A percentile compares a stretch with the other conserved stretches of the same genome.
These are phyloP conservation scores for Tamandua tetradactyla DNA, from an alignment of 2,797 vertebrate genomes.

Conservation along the genomic window DNA sequence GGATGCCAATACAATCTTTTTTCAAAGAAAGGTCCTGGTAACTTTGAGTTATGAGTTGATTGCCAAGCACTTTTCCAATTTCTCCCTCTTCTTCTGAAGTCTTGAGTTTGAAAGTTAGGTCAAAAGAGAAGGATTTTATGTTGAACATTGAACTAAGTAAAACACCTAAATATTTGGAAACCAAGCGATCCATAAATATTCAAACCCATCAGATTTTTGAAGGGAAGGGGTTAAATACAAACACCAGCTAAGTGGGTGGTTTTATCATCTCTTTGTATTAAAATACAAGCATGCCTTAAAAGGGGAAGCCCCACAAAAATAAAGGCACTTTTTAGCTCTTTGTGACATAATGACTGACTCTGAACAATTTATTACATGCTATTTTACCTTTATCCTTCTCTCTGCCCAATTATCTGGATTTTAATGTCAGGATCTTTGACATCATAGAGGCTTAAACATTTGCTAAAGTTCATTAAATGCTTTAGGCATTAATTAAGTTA, in stretches of 20 bases:
- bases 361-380: neutral
- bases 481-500: neutral
- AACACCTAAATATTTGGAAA: neutral
- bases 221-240: neutral
- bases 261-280: neutral
- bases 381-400: neutral
- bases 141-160: neutral
- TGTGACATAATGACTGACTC: neutral
- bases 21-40: neutral
- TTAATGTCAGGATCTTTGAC: neutral
- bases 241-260: neutral
- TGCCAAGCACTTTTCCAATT: neutral
- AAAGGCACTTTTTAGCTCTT: neutral
- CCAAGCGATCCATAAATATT: neutral
- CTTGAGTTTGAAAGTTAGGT: neutral
- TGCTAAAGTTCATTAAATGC: neutral
- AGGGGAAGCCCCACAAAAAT: neutral
- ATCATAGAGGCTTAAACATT: neutral
- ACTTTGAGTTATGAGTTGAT: neutral
- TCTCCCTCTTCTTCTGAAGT: neutral
- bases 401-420: neutral
- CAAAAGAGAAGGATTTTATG: neutral
- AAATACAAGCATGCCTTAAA: neutral
- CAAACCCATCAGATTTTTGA: neutral
- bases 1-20: neutral